A percentile compares a stretch with the other conserved stretches of the same genome.
Conservation (phyloP, 2,797 vertebrate genomes). For the Gallinago stenura region DNA sequence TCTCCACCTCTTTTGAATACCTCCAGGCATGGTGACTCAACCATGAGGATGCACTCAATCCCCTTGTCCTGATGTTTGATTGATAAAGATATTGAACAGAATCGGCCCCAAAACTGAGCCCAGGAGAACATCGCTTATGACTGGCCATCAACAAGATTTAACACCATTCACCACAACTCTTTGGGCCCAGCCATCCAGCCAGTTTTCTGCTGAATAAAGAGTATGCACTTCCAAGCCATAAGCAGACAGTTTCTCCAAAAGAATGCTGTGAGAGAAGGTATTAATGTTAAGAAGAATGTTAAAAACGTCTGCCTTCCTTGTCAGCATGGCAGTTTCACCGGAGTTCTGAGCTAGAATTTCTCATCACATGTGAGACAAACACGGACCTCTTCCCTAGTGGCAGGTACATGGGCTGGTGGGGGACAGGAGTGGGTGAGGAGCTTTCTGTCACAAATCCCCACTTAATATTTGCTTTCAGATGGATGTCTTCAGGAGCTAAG, state of each 20-base stretch:
- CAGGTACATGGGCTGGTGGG: rapidly evolving
- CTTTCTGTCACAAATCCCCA: background rate
- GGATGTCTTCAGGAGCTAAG: background rate
- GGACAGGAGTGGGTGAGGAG: background rate
- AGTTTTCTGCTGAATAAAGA: background rate
- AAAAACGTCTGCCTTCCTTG: background rate
- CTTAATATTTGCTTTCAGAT: background rate
- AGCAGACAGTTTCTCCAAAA: background rate
- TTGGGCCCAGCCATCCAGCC: background rate
- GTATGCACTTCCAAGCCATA: background rate
- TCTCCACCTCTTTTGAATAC: background rate
- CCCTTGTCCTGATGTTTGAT: background rate
- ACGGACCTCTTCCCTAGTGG: background rate
- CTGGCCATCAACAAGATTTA: background rate
- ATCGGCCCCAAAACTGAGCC: background rate
- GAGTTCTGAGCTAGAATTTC: background rate
- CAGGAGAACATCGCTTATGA: background rate
- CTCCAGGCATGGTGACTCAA: background rate
- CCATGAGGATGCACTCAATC: background rate
- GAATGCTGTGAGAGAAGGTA: background rate
- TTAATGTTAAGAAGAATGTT: background rate
- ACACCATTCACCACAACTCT: background rate
- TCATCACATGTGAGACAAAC: background rate
- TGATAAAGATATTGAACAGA: background rate
- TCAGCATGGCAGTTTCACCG: background rate